Evolutionary conservation across 1,140 invertebrate species (phyloP).

Genomic region (Drosophila ananassae): DNA sequence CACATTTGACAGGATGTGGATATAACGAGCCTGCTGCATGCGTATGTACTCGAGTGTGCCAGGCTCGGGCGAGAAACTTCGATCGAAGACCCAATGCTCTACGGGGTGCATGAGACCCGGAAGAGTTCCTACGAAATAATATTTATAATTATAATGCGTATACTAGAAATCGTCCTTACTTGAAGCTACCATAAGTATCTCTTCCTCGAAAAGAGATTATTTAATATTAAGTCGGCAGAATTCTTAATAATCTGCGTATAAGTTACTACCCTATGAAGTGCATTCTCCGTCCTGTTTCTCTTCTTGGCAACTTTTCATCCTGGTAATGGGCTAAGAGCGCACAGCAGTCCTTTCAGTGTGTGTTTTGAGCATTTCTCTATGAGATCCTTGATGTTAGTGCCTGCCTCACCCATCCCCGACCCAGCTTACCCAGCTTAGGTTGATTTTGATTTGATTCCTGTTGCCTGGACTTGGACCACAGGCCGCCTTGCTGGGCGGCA

Average conservation of each 20-base stretch:
- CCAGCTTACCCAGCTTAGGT: conserved; percentile 58
- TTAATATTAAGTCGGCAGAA: no score
- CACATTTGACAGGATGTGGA: conserved; percentile 69
- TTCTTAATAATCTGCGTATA: not conserved
- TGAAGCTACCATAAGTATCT: no score
- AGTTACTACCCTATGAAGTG: conserved; percentile 2
- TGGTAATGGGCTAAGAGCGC: conserved; percentile 34
- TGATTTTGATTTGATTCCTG: conserved; percentile 43
- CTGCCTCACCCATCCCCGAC: conserved; percentile 1
- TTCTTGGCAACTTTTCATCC: conserved; percentile 41
- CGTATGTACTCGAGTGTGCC: conserved; percentile 12
- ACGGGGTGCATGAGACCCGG: not conserved
- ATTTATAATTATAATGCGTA: not conserved
- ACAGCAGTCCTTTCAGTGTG: conserved; percentile 26
- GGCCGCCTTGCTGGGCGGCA: conserved; percentile 7
- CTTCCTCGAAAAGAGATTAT: no score
- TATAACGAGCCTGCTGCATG: conserved; percentile 57
- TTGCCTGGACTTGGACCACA: conserved; percentile 38
- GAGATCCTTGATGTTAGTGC: conserved; percentile 10
- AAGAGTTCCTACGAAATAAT: not conserved
- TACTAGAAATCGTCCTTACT: no score
- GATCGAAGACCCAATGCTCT: conserved; percentile 27
- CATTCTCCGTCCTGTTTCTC: conserved; percentile 26
- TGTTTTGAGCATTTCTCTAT: conserved; percentile 30
- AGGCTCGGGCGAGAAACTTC: not conserved